phyloP scores from a whole-genome alignment of 2,113 vertebrate genomes.

The Bettongia penicillata region DNA sequence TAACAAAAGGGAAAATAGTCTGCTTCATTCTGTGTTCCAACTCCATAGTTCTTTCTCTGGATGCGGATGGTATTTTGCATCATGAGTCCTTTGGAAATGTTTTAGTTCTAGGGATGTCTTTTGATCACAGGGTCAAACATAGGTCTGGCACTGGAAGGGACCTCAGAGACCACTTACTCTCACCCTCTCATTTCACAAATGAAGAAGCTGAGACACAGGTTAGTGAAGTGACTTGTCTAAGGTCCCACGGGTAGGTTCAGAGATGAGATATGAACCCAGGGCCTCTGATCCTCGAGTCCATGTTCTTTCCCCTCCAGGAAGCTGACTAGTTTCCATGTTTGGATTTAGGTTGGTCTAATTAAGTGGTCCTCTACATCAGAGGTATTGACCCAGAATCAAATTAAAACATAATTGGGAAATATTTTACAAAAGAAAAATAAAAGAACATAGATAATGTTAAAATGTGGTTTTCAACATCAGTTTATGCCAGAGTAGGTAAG shows the following conservation, averaged over 20 bases:
- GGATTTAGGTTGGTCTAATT: neutral
- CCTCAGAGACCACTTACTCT: neutral
- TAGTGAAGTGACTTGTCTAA: neutral
- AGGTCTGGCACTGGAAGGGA: neutral
- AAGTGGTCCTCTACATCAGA: neutral
- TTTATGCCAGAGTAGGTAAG: neutral
- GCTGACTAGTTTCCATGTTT: neutral
- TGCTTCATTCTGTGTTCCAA: no score
- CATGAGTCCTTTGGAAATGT: no score
- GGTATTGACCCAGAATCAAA: neutral
- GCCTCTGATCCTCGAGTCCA: neutral
- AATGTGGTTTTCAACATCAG: neutral
- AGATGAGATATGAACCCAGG: neutral
- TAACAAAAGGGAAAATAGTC: no score
- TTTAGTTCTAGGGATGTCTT: neutral
- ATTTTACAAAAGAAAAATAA: neutral
- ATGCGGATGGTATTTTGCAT: no score
- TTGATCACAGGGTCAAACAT: neutral
- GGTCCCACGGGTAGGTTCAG: accelerated
- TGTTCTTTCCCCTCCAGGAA: neutral
- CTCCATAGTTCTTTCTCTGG: no score
- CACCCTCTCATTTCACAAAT: neutral
- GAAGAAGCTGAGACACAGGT: neutral
- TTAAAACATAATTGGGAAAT: neutral
- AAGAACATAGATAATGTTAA: neutral